These are phyloP conservation scores for Synanthedon andrenaeformis DNA, from an alignment of 2,888 invertebrate species.

Conservation along the genomic window DNA sequence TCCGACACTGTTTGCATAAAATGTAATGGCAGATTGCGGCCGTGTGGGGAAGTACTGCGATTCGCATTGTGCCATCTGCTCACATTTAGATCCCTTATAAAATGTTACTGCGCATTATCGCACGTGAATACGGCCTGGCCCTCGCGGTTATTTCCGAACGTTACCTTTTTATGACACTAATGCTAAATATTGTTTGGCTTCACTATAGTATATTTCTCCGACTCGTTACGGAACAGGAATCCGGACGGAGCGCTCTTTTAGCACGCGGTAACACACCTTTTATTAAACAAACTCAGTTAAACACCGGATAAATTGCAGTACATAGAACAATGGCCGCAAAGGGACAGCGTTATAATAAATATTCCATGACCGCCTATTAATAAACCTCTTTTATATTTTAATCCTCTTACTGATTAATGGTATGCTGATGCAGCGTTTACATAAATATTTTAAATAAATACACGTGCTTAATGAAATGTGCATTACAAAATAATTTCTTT, in stretches of 20 bases:
- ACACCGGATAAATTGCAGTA: background rate
- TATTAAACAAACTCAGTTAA: slow-evolving; percentile 1
- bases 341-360: background rate
- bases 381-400: background rate
- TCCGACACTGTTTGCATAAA: slow-evolving; percentile 35
- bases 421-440: background rate
- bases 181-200: slow-evolving; percentile 61
- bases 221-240: slow-evolving; percentile 17
- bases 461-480: no score
- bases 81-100: slow-evolving; percentile 67
- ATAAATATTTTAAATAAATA: no score
- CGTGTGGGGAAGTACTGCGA: slow-evolving; percentile 50
- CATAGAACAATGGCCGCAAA: background rate
- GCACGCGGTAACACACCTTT: slow-evolving; percentile 2
- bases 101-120: slow-evolving; percentile 67
- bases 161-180: slow-evolving; percentile 62
- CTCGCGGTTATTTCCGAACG: slow-evolving; percentile 56
- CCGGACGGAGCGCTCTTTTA: slow-evolving; percentile 1
- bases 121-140: slow-evolving; percentile 53
- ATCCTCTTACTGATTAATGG: background rate
- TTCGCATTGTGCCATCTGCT: slow-evolving; percentile 64
- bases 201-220: slow-evolving; percentile 34
- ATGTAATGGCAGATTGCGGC: slow-evolving; percentile 64
- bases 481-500: no score
- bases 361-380: background rate